Evolutionary conservation across 2,888 invertebrate genomes (phyloP).

Genomic region (Rotaria socialis): DNA sequence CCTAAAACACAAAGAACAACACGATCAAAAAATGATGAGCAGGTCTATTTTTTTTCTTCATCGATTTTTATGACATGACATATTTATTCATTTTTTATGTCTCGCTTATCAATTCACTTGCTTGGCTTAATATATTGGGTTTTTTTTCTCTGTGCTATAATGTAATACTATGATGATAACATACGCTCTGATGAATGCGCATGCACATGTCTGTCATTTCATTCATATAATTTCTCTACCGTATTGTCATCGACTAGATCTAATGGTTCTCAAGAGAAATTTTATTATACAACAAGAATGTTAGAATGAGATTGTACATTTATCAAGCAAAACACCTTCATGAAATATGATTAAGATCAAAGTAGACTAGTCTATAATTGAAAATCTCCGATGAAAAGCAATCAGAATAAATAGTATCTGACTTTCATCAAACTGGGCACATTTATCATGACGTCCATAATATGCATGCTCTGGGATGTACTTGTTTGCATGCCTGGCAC

Average conservation of each 20-base stretch:
- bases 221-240: too few species aligned
- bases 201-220: background rate
- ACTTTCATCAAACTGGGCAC: background rate
- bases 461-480: background rate
- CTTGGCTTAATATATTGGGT: background rate
- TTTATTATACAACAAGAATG: background rate
- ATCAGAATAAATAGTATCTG: too few species aligned
- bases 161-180: background rate
- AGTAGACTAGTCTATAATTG: too few species aligned
- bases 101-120: background rate
- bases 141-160: background rate
- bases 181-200: background rate
- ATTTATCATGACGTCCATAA: background rate
- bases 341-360: too few species aligned
- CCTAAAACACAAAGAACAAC: slow-evolving; percentile 52
- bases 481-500: background rate
- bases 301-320: background rate
- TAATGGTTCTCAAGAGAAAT: background rate
- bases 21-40: background rate
- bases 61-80: background rate
- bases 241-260: background rate
- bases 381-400: too few species aligned
- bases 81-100: background rate
- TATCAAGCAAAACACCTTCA: too few species aligned
- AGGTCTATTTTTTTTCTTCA: background rate